A percentile compares a stretch with the other conserved stretches of the same genome.
Evolutionary conservation across 2,888 invertebrate genomes (phyloP).

Genomic region (Lasioglossum malachurum): DNA sequence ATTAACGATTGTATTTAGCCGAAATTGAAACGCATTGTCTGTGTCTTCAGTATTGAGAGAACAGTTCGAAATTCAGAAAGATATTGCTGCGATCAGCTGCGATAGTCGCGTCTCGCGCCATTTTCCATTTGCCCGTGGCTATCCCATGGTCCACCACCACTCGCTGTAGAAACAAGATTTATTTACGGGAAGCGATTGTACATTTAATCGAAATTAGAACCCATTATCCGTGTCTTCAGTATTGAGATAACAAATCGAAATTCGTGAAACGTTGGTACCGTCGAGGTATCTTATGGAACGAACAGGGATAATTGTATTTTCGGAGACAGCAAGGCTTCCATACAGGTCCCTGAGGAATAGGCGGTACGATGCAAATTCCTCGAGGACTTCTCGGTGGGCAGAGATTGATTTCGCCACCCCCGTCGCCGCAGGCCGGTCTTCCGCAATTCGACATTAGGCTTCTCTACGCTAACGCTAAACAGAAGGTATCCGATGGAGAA

Average conservation of each 20-base stretch:
- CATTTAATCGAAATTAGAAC: not conserved
- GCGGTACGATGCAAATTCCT: conserved; percentile 70
- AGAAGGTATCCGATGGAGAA: not conserved
- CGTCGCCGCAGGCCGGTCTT: not conserved
- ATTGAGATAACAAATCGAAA: conserved; percentile 72
- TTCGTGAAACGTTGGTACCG: conserved; percentile 62
- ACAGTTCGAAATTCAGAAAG: conserved; percentile 62
- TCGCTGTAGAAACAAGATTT: not conserved
- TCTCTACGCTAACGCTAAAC: not conserved
- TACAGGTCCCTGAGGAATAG: conserved; percentile 70
- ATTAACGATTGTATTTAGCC: not conserved
- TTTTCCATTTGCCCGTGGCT: not conserved
- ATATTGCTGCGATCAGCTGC: no score
- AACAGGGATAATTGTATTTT: conserved; percentile 75
- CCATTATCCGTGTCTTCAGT: conserved; percentile 50
- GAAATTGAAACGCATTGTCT: not conserved
- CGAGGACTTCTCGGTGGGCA: conserved; percentile 71
- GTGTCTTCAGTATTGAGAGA: conserved; percentile 70
- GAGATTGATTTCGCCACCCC: not conserved
- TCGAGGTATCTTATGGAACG: conserved; percentile 69
- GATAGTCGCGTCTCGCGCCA: not conserved
- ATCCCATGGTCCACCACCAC: not conserved
- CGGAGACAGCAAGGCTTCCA: conserved; percentile 78
- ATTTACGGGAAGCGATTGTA: not conserved
- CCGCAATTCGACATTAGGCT: conserved; percentile 28